Conservation (phyloP, 2,797 vertebrate species). For the Eptatretus atami region DNA sequence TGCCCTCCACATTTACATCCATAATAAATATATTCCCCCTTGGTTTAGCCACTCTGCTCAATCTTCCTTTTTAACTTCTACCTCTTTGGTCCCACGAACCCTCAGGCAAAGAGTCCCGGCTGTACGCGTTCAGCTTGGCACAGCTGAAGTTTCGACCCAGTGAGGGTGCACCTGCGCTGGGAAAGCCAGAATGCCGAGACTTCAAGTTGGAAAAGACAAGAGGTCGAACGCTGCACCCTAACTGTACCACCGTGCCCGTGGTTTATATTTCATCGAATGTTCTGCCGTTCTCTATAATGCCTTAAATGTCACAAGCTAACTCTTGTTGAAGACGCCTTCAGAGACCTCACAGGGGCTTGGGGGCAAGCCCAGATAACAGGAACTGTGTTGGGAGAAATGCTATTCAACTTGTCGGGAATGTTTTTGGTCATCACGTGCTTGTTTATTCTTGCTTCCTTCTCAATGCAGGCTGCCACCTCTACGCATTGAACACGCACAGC, state of each 20-base stretch:
- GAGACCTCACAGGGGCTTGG: too few species aligned
- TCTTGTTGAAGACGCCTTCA: too few species aligned
- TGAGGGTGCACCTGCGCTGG: slow-evolving; percentile 26
- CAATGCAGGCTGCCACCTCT: slow-evolving; percentile 58
- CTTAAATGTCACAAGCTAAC: too few species aligned
- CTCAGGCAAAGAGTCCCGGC: slow-evolving; percentile 61
- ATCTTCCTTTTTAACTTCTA: too few species aligned
- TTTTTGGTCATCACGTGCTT: neutral
- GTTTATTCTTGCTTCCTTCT: neutral
- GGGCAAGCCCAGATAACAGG: too few species aligned
- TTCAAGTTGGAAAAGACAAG: slow-evolving; percentile 95
- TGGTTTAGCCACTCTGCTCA: too few species aligned
- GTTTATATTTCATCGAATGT: too few species aligned
- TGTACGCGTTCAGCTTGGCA: slow-evolving; percentile 61
- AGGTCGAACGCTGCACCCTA: slow-evolving; percentile 18
- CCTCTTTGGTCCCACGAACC: neutral
- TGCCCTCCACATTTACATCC: too few species aligned
- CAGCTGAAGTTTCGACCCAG: slow-evolving; percentile 32
- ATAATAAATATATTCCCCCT: too few species aligned
- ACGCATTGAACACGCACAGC: slow-evolving; percentile 66
- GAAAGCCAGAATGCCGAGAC: slow-evolving; percentile 57
- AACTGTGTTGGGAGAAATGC: too few species aligned
- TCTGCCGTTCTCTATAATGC: too few species aligned
- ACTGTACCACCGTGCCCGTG: too few species aligned
- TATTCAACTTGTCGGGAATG: neutral